These are phyloP conservation scores for Ormyrus rosae DNA, from an alignment of 2,888 invertebrate species.

Conservation along the genomic window DNA sequence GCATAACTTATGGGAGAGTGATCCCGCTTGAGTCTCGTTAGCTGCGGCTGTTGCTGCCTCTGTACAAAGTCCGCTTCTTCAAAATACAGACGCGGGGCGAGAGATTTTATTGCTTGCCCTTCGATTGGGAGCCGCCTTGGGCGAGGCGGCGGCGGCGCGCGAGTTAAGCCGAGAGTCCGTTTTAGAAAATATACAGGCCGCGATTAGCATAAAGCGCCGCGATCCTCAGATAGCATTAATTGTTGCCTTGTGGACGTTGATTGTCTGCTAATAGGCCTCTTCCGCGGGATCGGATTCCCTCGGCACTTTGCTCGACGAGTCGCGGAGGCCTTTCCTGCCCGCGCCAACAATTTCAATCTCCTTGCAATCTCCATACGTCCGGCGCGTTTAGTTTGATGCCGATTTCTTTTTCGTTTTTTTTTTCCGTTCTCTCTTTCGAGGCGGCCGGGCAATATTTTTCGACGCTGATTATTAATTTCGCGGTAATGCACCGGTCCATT, in stretches of 20 bases:
- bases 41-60: too few relatives aligned
- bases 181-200: too few relatives aligned
- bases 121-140: too few relatives aligned
- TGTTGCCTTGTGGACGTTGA: conserved; percentile 69
- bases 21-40: neutral
- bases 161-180: too few relatives aligned
- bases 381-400: neutral
- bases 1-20: conserved; percentile 10
- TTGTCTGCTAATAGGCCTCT: conserved; percentile 68
- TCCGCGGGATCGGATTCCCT: conserved; percentile 55
- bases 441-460: neutral
- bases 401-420: neutral
- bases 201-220: conserved; percentile 39
- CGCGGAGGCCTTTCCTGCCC: neutral
- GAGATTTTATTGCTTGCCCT: too few relatives aligned
- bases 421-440: neutral
- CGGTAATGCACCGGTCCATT: too few relatives aligned
- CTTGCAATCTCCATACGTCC: neutral
- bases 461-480: neutral
- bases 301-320: neutral
- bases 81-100: too few relatives aligned
- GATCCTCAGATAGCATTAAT: conserved; percentile 72
- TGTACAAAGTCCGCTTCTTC: neutral
- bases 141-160: too few relatives aligned
- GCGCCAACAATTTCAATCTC: neutral